Conservation (phyloP, 2,113 vertebrate species). For the Bubalus kerabau region DNA sequence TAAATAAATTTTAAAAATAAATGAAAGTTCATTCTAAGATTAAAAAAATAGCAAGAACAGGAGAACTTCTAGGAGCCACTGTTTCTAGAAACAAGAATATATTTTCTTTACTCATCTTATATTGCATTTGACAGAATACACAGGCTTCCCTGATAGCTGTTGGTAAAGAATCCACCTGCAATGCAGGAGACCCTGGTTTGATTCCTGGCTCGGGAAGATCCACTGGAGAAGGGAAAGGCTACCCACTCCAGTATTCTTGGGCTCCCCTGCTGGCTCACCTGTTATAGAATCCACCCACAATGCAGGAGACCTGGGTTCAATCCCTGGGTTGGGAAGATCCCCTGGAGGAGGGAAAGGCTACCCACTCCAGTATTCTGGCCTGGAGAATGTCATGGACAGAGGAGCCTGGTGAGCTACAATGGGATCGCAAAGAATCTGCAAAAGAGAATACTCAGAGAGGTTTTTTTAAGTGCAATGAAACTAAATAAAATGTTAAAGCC, state of each 20-base stretch:
- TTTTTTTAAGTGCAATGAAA: neutral
- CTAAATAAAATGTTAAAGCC: neutral
- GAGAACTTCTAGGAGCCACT: neutral
- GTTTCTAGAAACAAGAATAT: neutral
- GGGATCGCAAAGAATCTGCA: neutral
- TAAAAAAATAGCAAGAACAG: neutral
- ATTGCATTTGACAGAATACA: neutral
- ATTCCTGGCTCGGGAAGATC: neutral
- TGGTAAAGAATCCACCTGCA: neutral
- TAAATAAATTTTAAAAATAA: neutral
- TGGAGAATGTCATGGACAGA: neutral
- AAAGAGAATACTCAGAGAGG: neutral
- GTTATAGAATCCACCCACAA: neutral
- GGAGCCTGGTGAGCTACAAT: neutral
- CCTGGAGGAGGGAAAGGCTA: neutral
- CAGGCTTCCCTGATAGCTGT: neutral
- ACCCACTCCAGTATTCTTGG: neutral
- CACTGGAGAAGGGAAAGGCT: neutral
- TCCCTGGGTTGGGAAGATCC: neutral
- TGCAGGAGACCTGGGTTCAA: neutral
- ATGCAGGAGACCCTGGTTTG: neutral
- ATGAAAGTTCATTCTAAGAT: neutral
- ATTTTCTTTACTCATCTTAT: neutral
- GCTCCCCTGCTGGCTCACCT: neutral
- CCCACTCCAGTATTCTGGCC: neutral